phyloP scores from a whole-genome alignment of 2,113 vertebrate species.

The Cyphomyrus plagiostoma region DNA sequence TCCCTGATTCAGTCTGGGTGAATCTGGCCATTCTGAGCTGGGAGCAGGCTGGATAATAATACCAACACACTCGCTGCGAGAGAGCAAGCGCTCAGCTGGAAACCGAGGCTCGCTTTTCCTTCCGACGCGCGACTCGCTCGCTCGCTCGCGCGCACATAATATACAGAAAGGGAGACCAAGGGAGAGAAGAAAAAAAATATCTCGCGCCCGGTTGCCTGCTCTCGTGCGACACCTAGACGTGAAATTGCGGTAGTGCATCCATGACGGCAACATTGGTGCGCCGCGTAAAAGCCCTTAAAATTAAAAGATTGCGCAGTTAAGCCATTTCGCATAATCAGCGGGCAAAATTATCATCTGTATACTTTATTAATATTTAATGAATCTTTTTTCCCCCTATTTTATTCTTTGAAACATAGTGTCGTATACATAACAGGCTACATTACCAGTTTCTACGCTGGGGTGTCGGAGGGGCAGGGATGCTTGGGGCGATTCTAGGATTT shows the following conservation, averaged over 20 bases:
- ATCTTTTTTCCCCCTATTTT: neutral
- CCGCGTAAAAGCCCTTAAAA: neutral
- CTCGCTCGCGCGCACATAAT: slow-evolving; percentile 41
- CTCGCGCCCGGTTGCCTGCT: slow-evolving; percentile 39
- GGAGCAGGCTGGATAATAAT: slow-evolving; percentile 74
- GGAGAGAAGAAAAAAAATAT: neutral
- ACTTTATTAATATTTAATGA: neutral
- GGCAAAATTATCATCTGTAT: neutral
- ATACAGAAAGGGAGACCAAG: slow-evolving; percentile 21
- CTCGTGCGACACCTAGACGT: slow-evolving; percentile 56
- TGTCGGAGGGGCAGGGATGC: neutral
- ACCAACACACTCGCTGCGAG: slow-evolving; percentile 41
- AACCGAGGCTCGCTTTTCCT: slow-evolving; percentile 66
- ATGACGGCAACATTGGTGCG: neutral
- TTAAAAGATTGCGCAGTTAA: neutral
- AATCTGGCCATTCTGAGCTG: slow-evolving; percentile 90
- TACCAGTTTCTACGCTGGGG: neutral
- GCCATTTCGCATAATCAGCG: neutral
- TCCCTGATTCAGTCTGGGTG: slow-evolving; percentile 83
- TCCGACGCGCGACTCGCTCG: slow-evolving; percentile 51
- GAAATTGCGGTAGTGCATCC: neutral
- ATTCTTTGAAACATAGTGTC: neutral
- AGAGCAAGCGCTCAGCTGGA: slow-evolving; percentile 72
- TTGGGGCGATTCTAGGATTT: neutral
- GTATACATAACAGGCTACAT: neutral